These are phyloP conservation scores for Acropora yongei DNA, from an alignment of 64 coral and sea anemone species.

Conservation along the genomic window DNA sequence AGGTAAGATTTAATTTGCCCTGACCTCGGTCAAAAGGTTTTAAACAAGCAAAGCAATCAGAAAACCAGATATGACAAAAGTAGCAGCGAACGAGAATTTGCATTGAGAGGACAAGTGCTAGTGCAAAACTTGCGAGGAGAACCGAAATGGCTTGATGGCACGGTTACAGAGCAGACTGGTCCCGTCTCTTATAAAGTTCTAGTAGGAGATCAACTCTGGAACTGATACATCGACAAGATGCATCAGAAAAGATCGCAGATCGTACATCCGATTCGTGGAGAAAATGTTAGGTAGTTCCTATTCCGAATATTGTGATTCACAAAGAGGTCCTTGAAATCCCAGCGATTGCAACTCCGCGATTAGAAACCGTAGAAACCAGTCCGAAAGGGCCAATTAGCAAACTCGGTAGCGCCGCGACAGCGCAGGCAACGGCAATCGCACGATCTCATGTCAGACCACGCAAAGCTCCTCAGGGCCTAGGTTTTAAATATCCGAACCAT, in stretches of 20 bases:
- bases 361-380: not conserved
- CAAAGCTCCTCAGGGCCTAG: not conserved
- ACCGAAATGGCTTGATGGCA: slow-evolving; percentile 46
- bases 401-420: not conserved
- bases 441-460: not conserved
- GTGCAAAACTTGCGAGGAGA: slow-evolving; percentile 39
- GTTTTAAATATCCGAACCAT: not conserved
- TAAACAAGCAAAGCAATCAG: not conserved
- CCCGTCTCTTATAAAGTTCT: slow-evolving; percentile 27
- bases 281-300: not conserved
- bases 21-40: not conserved
- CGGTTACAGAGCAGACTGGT: slow-evolving; percentile 31
- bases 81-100: slow-evolving; percentile 28
- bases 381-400: not conserved
- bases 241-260: not conserved
- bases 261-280: not conserved
- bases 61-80: not conserved
- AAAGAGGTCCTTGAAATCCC: not conserved
- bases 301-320: not conserved
- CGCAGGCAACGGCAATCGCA: not conserved
- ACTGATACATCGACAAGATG: slow-evolving; percentile 51
- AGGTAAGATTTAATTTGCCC: not conserved
- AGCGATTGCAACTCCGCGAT: not conserved
- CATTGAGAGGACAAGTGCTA: slow-evolving; percentile 19
- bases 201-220: slow-evolving; percentile 16